A percentile compares a stretch with the other conserved stretches of the same genome.
Evolutionary conservation across 2,888 invertebrate species (phyloP).

Genomic region (Drepanosiphum platanoidis): DNA sequence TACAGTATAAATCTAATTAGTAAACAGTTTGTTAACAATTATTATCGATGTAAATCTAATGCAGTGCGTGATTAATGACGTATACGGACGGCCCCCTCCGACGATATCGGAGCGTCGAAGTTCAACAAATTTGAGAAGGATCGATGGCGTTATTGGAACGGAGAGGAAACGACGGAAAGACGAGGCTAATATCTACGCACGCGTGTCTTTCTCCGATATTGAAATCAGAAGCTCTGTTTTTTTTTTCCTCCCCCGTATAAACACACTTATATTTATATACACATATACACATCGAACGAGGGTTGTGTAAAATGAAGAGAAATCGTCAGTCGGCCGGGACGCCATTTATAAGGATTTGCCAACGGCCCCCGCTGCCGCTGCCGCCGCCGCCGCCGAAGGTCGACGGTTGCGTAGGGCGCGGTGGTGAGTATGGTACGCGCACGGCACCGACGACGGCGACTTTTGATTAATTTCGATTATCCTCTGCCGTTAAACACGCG

Average conservation of each 20-base stretch:
- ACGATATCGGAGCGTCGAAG: conserved; percentile 6
- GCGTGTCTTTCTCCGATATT: conserved; percentile 46
- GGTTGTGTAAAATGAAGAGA: conserved; percentile 44
- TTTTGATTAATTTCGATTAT: conserved; percentile 57
- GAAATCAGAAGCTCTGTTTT: conserved; percentile 27
- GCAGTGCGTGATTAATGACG: conserved; percentile 44
- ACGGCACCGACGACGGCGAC: neutral
- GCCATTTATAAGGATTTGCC: conserved; percentile 56
- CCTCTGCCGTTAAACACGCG: neutral
- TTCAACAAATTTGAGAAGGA: conserved; percentile 41
- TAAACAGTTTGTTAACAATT: conserved; percentile 29
- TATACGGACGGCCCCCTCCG: conserved; percentile 7
- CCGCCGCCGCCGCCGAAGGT: neutral
- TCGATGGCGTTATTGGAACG: conserved; percentile 30
- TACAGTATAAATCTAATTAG: conserved; percentile 7
- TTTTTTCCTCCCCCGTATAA: neutral
- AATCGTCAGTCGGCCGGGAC: conserved; percentile 35
- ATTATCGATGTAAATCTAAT: conserved; percentile 19
- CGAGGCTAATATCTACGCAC: conserved; percentile 31
- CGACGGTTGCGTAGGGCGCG: neutral
- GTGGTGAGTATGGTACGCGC: neutral
- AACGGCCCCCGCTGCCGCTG: neutral
- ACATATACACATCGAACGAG: neutral
- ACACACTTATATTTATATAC: neutral
- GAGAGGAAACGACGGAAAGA: neutral